phyloP scores from a whole-genome alignment of 64 coral and sea anemone species.

The Porites lutea region DNA sequence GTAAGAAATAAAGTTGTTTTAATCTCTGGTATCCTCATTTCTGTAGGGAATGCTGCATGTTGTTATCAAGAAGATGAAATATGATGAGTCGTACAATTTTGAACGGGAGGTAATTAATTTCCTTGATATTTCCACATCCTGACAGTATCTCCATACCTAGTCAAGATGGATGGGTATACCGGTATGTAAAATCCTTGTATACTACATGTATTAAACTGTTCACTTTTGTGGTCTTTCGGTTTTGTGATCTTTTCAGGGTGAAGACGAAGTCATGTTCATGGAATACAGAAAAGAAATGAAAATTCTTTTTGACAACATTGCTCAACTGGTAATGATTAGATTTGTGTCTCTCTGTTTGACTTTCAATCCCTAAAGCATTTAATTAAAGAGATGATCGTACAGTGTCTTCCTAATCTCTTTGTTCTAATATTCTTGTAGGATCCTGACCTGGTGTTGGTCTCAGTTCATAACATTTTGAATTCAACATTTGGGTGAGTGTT shows the following conservation, averaged over 20 bases:
- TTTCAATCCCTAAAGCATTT: neutral
- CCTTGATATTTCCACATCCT: neutral
- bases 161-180: too few species aligned
- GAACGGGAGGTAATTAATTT: slow-evolving; percentile 75
- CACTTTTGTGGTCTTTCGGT: neutral
- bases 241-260: slow-evolving; percentile 61
- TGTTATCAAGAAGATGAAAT: slow-evolving; percentile 97
- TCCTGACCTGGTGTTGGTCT: slow-evolving; percentile 34
- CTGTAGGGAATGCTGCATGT: slow-evolving; percentile 79
- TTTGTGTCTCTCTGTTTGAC: neutral
- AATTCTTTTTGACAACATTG: slow-evolving; percentile 97
- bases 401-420: neutral
- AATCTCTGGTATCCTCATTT: neutral
- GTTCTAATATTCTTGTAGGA: slow-evolving; percentile 6
- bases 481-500: slow-evolving; percentile 37
- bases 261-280: slow-evolving; percentile 99
- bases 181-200: too few species aligned
- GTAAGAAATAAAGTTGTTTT: neutral
- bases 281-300: slow-evolving; percentile 97
- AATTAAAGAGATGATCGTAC: neutral
- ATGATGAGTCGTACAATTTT: slow-evolving; percentile 97
- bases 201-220: too few species aligned
- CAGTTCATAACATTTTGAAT: slow-evolving; percentile 55
- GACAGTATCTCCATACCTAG: too few species aligned
- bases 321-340: slow-evolving; percentile 79